Evolutionary conservation across 2,113 vertebrate species (phyloP).

Genomic region (Progne subis): DNA sequence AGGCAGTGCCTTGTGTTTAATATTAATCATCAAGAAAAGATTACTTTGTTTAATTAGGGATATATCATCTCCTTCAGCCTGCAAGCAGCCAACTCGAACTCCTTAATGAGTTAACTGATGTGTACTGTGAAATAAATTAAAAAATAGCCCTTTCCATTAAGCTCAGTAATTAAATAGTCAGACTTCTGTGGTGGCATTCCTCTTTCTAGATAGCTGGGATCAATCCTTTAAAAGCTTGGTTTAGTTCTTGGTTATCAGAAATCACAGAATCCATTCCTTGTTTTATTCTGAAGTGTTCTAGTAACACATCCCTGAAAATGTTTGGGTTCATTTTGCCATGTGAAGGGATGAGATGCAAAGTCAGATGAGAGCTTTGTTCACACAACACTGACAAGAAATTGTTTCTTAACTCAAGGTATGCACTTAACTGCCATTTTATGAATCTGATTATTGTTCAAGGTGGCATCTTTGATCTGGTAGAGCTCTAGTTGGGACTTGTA

Average conservation of each 20-base stretch:
- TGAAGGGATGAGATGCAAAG: background rate
- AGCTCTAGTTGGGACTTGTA: background rate
- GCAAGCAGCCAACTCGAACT: background rate
- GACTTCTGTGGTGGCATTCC: background rate
- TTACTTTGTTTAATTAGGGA: background rate
- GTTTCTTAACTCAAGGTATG: background rate
- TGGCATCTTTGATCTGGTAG: background rate
- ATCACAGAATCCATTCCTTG: background rate
- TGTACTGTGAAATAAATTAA: background rate
- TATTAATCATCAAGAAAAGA: background rate
- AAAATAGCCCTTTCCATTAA: background rate
- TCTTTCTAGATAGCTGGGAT: background rate
- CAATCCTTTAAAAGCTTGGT: background rate
- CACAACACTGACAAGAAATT: background rate
- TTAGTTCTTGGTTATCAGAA: background rate
- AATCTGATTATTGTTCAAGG: background rate
- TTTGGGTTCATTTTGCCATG: background rate
- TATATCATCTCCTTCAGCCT: background rate
- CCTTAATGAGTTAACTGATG: constrained; percentile 8
- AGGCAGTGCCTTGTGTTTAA: background rate
- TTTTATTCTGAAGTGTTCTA: background rate
- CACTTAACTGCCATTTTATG: background rate
- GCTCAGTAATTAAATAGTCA: background rate
- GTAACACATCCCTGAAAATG: accelerated
- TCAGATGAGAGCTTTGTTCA: background rate